These are phyloP conservation scores for Coregonus suidteri DNA, from an alignment of 2,797 vertebrate species.

Conservation along the genomic window DNA sequence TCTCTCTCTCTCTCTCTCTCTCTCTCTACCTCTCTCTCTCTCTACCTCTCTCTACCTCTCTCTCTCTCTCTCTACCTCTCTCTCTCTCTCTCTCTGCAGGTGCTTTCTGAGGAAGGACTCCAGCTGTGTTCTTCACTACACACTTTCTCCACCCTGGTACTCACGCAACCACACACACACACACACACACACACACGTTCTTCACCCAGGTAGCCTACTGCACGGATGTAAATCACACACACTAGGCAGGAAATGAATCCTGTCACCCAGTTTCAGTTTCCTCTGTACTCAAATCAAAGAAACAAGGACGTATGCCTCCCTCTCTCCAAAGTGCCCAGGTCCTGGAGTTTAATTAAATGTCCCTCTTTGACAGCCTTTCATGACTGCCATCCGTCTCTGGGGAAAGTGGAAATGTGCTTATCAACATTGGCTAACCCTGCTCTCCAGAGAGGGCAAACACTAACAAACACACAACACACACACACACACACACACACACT, in stretches of 20 bases:
- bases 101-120: slow-evolving; percentile 89
- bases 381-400: slow-evolving; percentile 66
- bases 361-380: slow-evolving; percentile 69
- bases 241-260: slow-evolving; percentile 67
- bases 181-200: slow-evolving; percentile 30
- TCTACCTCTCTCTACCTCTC: no score
- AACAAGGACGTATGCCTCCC: not conserved
- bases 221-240: slow-evolving; percentile 59
- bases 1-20: not conserved
- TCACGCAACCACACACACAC: slow-evolving; percentile 18
- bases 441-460: not conserved
- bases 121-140: slow-evolving; percentile 87
- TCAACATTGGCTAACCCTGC: slow-evolving; percentile 23
- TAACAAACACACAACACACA: slow-evolving; percentile 12
- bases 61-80: not conserved
- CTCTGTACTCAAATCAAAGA: slow-evolving; percentile 17
- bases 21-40: not conserved
- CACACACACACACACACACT: slow-evolving; percentile 14
- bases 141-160: slow-evolving; percentile 88
- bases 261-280: slow-evolving; percentile 47
- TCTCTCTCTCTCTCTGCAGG: slow-evolving; percentile 67
- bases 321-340: slow-evolving; percentile 5
- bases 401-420: slow-evolving; percentile 28
- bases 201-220: slow-evolving; percentile 31
- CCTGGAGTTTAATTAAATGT: slow-evolving; percentile 68